Conservation (phyloP, 2,113 vertebrate species). For the Empidonax traillii region DNA sequence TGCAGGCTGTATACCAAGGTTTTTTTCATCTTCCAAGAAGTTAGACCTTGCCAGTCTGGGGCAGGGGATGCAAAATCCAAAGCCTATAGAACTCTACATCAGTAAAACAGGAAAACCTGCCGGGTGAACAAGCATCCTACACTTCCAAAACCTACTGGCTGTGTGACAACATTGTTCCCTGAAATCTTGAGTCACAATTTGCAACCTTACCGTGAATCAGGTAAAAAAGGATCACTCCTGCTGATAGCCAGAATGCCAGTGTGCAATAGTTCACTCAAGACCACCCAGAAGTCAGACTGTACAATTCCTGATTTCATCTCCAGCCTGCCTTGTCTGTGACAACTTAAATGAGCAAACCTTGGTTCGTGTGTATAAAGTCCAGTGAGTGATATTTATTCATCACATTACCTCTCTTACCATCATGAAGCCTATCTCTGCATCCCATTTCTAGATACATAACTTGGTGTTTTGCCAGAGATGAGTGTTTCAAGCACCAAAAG, state of each 20-base stretch:
- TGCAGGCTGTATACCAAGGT: accelerated
- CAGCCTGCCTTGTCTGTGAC: neutral
- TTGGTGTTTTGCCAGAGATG: neutral
- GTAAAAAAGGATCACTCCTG: neutral
- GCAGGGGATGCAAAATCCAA: neutral
- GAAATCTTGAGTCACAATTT: neutral
- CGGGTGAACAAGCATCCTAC: neutral
- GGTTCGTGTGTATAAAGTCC: neutral
- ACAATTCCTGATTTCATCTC: neutral
- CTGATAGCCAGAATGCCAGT: neutral
- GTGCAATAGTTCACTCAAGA: neutral
- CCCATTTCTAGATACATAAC: neutral
- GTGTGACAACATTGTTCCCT: neutral
- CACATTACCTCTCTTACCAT: neutral
- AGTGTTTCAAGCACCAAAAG: neutral
- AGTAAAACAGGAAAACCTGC: neutral
- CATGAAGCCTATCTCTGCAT: neutral
- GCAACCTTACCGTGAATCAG: neutral
- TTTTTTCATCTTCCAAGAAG: neutral
- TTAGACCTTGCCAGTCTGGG: neutral
- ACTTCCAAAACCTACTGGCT: neutral
- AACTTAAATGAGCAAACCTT: neutral
- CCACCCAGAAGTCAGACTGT: neutral
- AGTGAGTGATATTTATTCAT: neutral
- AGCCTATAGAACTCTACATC: neutral